Percentiles rank a stretch among this genome's conserved stretches.
These are phyloP conservation scores for Cydia fagiglandana DNA, from an alignment of 1,140 invertebrate genomes.

Conservation along the genomic window DNA sequence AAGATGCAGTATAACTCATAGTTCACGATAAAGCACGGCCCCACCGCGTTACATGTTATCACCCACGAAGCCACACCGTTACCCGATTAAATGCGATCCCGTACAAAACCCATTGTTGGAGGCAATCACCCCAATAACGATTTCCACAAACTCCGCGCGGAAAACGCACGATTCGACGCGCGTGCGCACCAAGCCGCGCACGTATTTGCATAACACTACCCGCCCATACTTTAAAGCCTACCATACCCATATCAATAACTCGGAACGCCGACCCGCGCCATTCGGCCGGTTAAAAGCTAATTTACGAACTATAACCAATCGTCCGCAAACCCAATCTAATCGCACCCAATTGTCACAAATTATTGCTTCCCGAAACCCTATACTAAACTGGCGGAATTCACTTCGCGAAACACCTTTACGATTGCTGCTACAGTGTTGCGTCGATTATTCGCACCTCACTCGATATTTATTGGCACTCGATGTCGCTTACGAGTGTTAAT, in stretches of 20 bases:
- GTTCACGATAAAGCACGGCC: conserved; percentile 33
- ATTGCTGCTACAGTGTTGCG: conserved; percentile 66
- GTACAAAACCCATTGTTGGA: conserved; percentile 77
- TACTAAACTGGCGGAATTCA: conserved; percentile 68
- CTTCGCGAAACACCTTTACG: conserved; percentile 37
- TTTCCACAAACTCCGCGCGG: conserved; percentile 73
- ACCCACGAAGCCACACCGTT: conserved; percentile 56
- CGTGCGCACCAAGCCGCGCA: conserved; percentile 58
- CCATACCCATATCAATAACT: conserved; percentile 34
- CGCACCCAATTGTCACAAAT: conserved; percentile 76
- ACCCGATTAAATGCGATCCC: conserved; percentile 57
- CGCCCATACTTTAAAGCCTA: conserved; percentile 47
- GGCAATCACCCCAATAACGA: conserved; percentile 78
- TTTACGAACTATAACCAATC: conserved; percentile 77
- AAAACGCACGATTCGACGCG: conserved; percentile 76
- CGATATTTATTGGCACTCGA: conserved; percentile 73
- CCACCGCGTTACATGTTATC: conserved; percentile 53
- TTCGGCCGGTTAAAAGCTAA: conserved; percentile 56
- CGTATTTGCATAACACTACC: conserved; percentile 67
- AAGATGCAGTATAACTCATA: not conserved
- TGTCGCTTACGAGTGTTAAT: conserved; percentile 70
- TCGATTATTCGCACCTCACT: conserved; percentile 66
- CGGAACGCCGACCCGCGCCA: conserved; percentile 46
- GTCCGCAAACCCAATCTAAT: conserved; percentile 75
- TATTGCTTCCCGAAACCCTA: conserved; percentile 77